Base-by-base conservation (phyloP, 2,113 vertebrate genomes). In the Thalassarche chlororhynchos region DNA sequence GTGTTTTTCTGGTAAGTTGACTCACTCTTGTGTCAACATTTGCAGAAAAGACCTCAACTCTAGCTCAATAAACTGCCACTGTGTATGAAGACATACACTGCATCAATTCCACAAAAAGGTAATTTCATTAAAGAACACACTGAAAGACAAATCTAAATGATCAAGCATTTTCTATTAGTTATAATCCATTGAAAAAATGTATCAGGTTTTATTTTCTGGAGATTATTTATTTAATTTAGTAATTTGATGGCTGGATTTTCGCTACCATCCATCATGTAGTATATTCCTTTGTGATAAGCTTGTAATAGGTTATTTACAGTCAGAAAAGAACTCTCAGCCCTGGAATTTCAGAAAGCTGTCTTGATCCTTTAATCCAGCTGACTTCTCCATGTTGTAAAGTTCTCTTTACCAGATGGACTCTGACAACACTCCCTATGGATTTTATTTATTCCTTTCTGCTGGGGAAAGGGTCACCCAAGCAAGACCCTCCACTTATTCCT, bases 341-440 rank as follows among this genome's bases (percentile, higher is more conserved):
- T 62, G 64, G 46, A 93, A 84, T 61, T 89, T 66, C 61, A 62
- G 49, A 80, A 88, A 89, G 72, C 47, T 90, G 24, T 55, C 68
- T 84, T 89, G 94, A 95, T 91, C 82, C 72, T 90, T 91, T 94
- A 95, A 93, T 93, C 92, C 75, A 86, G 13, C 34, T 74, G 74
- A 58, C 32, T 84, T 84, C 69, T 72, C 49, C 52, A 9, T 46
- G 29, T 44, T 82, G 54, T 52, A 57, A 80, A 64, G 46, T 69
- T 89, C 32, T 77, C 38, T 61, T 51, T 57, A 77, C 42, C 40
- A 84, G 81, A 64, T 18, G 17, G 42, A 61, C 52, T 58, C 66
- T 23, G 54, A 86, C 90, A 89, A 89, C 62, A 68, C 12, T 80
- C 42, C 40, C 62, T 60, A n/a, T 11, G 23, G 71, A 76, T 89